These are phyloP conservation scores for Odontothrips loti DNA, from an alignment of 2,888 invertebrate species.

Conservation along the genomic window DNA sequence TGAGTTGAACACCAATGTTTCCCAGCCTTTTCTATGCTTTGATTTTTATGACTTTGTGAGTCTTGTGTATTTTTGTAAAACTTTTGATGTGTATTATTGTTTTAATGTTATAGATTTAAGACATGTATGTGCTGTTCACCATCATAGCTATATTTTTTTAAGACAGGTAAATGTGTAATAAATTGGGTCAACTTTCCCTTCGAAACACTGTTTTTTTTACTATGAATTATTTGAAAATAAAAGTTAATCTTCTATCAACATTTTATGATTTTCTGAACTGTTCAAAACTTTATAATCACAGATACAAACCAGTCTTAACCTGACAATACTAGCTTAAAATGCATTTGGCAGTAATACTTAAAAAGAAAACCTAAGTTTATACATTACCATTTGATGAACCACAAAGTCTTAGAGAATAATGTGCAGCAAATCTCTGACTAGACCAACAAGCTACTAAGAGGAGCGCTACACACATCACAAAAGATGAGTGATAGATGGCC, in stretches of 20 bases:
- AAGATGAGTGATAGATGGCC: neutral
- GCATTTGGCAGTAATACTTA: neutral
- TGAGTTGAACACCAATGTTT: neutral
- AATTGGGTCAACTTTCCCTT: neutral
- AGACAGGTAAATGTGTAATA: constrained; percentile 8
- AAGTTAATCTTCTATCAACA: neutral
- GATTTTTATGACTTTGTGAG: neutral
- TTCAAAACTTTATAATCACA: neutral
- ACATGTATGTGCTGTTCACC: constrained; percentile 20
- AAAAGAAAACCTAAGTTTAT: neutral
- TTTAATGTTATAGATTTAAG: neutral
- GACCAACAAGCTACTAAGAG: constrained; percentile 2
- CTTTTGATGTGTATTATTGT: constrained; percentile 15
- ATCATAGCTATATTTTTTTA: constrained; percentile 18
- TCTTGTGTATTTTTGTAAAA: constrained; percentile 3
- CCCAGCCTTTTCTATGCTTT: neutral
- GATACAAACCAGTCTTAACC: neutral
- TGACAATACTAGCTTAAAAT: neutral
- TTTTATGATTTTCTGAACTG: too few species aligned
- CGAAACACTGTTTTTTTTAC: neutral
- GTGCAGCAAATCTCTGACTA: neutral
- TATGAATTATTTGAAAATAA: neutral
- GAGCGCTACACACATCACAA: constrained; percentile 4
- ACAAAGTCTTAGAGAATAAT: neutral
- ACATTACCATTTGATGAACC: neutral